These are phyloP conservation scores for Alouatta palliata DNA, from an alignment of 2,113 vertebrate genomes.

Conservation along the genomic window DNA sequence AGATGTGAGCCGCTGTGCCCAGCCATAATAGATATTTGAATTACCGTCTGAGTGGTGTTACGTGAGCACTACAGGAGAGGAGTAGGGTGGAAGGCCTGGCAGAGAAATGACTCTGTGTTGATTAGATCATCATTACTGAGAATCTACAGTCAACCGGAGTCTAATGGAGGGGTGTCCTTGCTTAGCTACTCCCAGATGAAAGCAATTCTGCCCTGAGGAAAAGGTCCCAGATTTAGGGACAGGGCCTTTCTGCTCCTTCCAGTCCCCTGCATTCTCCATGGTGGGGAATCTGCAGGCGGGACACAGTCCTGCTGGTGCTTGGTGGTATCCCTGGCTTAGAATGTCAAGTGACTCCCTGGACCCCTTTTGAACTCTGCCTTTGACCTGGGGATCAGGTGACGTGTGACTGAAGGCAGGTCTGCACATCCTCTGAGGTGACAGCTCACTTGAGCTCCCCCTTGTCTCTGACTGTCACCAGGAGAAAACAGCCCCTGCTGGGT, in stretches of 20 bases:
- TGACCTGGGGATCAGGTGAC: not conserved
- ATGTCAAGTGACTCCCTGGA: not conserved
- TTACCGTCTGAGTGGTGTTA: rapidly evolving
- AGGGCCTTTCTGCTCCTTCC: not conserved
- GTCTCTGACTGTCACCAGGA: not conserved
- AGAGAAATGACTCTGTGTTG: not conserved
- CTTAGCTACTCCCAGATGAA: not conserved
- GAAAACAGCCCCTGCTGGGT: not conserved
- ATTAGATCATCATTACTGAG: not conserved
- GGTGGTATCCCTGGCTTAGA: rapidly evolving
- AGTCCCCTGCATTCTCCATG: not conserved
- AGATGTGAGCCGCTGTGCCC: too few relatives aligned
- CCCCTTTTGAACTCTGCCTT: not conserved
- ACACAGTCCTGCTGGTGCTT: not conserved
- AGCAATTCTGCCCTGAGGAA: not conserved
- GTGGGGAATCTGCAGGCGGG: not conserved
- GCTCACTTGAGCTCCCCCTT: not conserved
- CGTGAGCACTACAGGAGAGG: not conserved
- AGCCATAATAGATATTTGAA: too few relatives aligned
- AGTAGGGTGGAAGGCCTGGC: not conserved
- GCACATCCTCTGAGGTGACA: not conserved
- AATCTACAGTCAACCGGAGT: not conserved
- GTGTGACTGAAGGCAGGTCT: not conserved
- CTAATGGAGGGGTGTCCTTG: not conserved
- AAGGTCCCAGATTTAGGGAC: not conserved